Conservation (phyloP, 2,888 invertebrate genomes). For the Microdon myrmicae region DNA sequence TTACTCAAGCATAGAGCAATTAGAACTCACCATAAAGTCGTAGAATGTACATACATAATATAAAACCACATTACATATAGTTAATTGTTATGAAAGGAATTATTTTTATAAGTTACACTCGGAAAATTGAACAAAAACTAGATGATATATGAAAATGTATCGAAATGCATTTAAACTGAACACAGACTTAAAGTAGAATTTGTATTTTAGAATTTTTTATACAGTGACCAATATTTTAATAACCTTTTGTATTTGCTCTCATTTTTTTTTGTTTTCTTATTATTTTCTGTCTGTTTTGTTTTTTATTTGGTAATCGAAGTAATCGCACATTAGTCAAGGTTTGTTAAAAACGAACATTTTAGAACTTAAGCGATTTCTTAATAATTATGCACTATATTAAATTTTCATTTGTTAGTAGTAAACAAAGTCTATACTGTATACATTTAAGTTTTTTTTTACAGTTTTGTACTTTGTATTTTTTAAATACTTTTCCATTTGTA, state of each 20-base stretch:
- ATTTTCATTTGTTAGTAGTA: too few species aligned
- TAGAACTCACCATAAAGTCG: slow-evolving; percentile 21
- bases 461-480: too few species aligned
- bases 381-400: too few species aligned
- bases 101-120: slow-evolving; percentile 39
- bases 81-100: slow-evolving; percentile 44
- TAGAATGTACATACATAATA: slow-evolving; percentile 44
- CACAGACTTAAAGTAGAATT: slow-evolving; percentile 11
- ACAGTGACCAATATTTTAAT: slow-evolving; percentile 20
- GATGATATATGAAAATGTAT: slow-evolving; percentile 5
- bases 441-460: too few species aligned
- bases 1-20: slow-evolving; percentile 1
- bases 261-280: too few species aligned
- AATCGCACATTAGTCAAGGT: too few species aligned
- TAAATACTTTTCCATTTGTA: slow-evolving; percentile 21
- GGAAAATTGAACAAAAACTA: slow-evolving; percentile 9
- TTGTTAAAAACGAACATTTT: too few species aligned
- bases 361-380: too few species aligned
- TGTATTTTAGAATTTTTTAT: slow-evolving; percentile 35
- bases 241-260: too few species aligned
- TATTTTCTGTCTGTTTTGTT: too few species aligned
- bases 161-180: slow-evolving; percentile 23
- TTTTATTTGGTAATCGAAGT: too few species aligned
- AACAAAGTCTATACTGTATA: too few species aligned
- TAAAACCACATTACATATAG: slow-evolving; percentile 37